Conservation (phyloP, 2,797 vertebrate genomes). For the Smutsia temminckii region DNA sequence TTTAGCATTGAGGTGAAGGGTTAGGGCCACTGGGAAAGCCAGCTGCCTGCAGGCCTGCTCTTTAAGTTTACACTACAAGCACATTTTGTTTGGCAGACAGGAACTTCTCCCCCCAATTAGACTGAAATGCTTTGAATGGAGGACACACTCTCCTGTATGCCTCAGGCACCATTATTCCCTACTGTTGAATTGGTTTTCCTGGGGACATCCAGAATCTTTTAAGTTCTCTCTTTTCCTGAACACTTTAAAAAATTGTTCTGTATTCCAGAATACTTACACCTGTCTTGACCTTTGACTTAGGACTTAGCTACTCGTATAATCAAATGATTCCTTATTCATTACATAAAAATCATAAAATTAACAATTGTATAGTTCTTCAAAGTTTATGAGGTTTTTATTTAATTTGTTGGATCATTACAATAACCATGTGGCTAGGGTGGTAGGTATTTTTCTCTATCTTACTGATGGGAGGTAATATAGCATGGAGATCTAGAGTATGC, state of each 20-base stretch:
- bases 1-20: not conserved
- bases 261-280: not conserved
- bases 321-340: constrained; percentile 21
- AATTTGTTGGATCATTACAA: not conserved
- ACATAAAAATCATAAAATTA: not conserved
- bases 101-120: not conserved
- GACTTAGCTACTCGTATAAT: not conserved
- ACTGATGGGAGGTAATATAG: not conserved
- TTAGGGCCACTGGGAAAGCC: not conserved
- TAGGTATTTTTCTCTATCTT: not conserved
- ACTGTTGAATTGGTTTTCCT: not conserved
- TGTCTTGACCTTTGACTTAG: constrained; percentile 34
- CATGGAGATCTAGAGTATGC: not conserved
- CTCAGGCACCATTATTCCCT: not conserved
- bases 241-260: not conserved
- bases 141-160: not conserved
- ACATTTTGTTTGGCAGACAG: not conserved
- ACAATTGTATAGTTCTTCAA: not conserved
- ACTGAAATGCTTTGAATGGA: not conserved
- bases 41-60: not conserved
- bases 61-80: not conserved
- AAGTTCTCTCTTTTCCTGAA: not conserved
- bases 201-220: not conserved
- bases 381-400: not conserved
- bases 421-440: not conserved